Percentiles rank a stretch among this genome's conserved stretches.
phyloP scores from a whole-genome alignment of 2,797 vertebrate species.

The Tympanoctomys barrerae region DNA sequence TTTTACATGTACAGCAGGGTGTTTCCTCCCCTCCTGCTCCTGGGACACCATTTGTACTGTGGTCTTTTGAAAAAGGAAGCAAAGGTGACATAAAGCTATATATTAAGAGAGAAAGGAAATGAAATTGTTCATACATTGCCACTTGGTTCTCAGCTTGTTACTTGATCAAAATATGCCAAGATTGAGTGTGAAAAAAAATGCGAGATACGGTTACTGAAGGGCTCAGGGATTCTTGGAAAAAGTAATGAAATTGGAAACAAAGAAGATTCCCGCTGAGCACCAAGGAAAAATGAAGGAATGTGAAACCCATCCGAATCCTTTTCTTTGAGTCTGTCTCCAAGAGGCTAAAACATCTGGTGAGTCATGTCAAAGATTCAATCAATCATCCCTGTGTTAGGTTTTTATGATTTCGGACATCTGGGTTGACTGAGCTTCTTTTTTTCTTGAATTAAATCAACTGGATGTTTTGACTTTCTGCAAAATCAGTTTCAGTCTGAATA shows the following conservation, averaged over 20 bases:
- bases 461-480: constrained; percentile 70
- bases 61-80: neutral
- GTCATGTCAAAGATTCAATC: constrained; percentile 78
- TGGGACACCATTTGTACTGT: neutral
- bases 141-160: constrained; percentile 59
- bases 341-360: constrained; percentile 79
- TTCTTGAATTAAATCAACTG: constrained; percentile 78
- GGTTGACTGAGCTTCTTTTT: constrained; percentile 64
- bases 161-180: constrained; percentile 52
- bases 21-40: neutral
- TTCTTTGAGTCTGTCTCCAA: constrained; percentile 75
- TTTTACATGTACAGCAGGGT: constrained; percentile 44
- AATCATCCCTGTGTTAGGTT: constrained; percentile 70
- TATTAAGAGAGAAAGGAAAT: neutral
- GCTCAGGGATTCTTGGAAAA: constrained; percentile 20
- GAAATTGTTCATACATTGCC: neutral
- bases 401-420: constrained; percentile 81
- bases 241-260: constrained; percentile 45
- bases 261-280: constrained; percentile 57
- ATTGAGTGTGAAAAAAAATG: constrained; percentile 53
- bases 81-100: constrained; percentile 2
- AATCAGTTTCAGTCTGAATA: constrained; percentile 58
- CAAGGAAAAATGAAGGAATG: constrained; percentile 61
- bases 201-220: neutral
- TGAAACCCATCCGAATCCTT: constrained; percentile 68